A percentile compares a stretch with the other conserved stretches of the same genome.
Evolutionary conservation across 2,113 vertebrate genomes (phyloP).

Genomic region (Toxotes jaculatrix): DNA sequence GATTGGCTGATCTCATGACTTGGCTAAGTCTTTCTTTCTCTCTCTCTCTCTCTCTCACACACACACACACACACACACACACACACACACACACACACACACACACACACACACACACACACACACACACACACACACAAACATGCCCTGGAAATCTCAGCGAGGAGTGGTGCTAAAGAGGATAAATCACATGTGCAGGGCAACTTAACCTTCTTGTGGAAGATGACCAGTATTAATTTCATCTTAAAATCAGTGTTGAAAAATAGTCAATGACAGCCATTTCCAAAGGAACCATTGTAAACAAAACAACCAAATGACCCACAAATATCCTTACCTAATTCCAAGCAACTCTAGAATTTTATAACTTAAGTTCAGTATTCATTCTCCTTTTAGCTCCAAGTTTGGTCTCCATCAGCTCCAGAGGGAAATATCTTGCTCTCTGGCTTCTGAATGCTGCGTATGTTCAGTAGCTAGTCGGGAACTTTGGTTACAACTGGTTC

Average conservation of each 20-base stretch:
- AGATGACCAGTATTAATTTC: background rate
- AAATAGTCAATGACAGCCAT: background rate
- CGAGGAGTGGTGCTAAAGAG: conserved; percentile 2
- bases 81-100: background rate
- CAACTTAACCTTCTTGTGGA: conserved; percentile 5
- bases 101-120: background rate
- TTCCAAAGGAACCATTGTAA: background rate
- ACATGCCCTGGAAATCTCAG: background rate
- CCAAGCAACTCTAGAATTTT: background rate
- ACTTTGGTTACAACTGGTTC: too few relatives aligned
- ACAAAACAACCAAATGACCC: background rate
- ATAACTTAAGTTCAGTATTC: background rate
- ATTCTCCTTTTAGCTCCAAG: too few relatives aligned
- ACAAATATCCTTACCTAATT: background rate
- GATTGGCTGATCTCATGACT: conserved; percentile 37
- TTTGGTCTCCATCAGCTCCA: too few relatives aligned
- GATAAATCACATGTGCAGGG: conserved; percentile 46
- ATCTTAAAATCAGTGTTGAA: background rate
- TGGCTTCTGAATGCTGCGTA: too few relatives aligned
- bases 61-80: conserved; percentile 2
- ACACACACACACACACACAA: conserved; percentile 2
- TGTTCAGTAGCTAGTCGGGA: too few relatives aligned
- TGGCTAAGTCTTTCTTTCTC: conserved; percentile 7
- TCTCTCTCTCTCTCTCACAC: background rate
- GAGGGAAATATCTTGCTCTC: too few relatives aligned